Conservation (phyloP, 2,113 vertebrate species). For the Cariama cristata region DNA sequence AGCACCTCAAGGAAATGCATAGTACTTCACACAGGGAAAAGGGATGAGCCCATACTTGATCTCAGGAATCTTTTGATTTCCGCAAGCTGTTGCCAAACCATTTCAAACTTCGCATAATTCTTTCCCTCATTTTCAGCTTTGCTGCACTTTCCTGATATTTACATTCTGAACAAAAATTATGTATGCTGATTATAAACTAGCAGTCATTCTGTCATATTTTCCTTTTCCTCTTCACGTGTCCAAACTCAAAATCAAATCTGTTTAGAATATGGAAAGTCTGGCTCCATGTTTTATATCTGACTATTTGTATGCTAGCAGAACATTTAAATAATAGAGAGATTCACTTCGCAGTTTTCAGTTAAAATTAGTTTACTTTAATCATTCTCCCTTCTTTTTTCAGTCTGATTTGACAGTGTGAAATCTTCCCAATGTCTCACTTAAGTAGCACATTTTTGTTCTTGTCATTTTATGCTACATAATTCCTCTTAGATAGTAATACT, state of each 20-base stretch:
- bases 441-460: neutral
- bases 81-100: neutral
- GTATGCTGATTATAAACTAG: neutral
- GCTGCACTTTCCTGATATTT: neutral
- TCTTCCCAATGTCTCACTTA: neutral
- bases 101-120: neutral
- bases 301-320: conserved; percentile 8
- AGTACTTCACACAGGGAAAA: neutral
- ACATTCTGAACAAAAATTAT: neutral
- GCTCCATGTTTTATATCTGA: conserved; percentile 18
- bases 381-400: neutral
- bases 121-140: neutral
- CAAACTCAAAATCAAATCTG: neutral
- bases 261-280: conserved; percentile 16
- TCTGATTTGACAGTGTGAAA: neutral
- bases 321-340: neutral
- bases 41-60: rapidly evolving
- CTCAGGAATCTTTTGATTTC: neutral
- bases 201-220: neutral
- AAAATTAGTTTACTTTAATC: neutral
- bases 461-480: neutral
- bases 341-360: neutral
- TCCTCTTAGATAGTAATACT: neutral
- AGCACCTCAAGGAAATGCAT: neutral
- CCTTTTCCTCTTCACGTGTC: neutral